Conservation (phyloP, 1,140 invertebrate species). For the Sitophilus oryzae region DNA sequence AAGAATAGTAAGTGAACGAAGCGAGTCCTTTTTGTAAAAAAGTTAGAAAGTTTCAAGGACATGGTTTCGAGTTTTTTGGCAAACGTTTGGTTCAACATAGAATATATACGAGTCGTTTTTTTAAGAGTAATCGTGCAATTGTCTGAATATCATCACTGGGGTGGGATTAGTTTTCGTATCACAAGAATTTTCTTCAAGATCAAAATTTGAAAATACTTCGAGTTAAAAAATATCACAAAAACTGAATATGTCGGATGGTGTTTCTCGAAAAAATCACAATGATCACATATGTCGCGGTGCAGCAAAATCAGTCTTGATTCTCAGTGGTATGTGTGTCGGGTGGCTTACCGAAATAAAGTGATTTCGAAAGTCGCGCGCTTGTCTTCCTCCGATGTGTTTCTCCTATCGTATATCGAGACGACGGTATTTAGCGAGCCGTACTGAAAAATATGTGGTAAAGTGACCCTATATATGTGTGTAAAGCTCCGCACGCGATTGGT, state of each 20-base stretch:
- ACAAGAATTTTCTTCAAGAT: neutral
- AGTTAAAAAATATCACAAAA: neutral
- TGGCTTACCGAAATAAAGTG: neutral
- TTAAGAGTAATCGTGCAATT: too few relatives aligned
- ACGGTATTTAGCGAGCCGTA: constrained; percentile 23
- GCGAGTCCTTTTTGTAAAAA: neutral
- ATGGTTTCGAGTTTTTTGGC: neutral
- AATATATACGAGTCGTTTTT: too few relatives aligned
- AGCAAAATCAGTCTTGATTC: neutral
- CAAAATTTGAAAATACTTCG: neutral
- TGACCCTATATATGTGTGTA: constrained; percentile 29
- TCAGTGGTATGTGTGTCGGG: neutral
- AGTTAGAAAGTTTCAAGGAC: neutral
- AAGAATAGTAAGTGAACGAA: neutral
- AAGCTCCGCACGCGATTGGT: constrained; percentile 18
- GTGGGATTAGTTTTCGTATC: neutral
- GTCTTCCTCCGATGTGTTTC: neutral
- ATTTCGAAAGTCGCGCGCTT: constrained; percentile 1
- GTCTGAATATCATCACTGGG: too few relatives aligned
- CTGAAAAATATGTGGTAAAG: constrained; percentile 26
- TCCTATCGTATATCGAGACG: constrained; percentile 2
- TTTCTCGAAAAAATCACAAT: neutral
- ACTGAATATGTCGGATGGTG: neutral
- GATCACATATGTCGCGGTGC: neutral
- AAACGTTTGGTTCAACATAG: too few relatives aligned